phyloP scores from a whole-genome alignment of 2,888 invertebrate species.

The Ornithoptera alexandrae region DNA sequence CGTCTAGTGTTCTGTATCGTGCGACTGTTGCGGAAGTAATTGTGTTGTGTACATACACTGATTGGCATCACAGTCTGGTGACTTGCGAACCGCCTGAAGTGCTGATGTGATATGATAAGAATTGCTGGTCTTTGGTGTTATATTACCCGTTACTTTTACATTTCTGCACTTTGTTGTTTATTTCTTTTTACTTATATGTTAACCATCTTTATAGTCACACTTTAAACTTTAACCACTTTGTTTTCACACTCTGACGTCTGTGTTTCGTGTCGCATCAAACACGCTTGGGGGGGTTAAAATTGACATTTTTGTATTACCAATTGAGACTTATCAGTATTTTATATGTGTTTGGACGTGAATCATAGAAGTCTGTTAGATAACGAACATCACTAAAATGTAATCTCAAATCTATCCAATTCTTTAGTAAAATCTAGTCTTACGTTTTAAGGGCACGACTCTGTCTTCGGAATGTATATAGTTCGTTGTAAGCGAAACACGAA shows the following conservation, averaged over 20 bases:
- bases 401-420: conserved; percentile 65
- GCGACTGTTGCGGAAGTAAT: conserved; percentile 2
- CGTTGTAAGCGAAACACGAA: conserved; percentile 59
- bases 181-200: conserved; percentile 14
- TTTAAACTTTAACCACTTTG: conserved; percentile 9
- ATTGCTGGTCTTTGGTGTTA: conserved; percentile 26
- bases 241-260: conserved; percentile 13
- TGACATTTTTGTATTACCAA: conserved; percentile 16
- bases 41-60: conserved; percentile 13
- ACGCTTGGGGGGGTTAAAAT: conserved; percentile 2
- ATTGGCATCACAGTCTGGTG: background rate
- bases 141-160: conserved; percentile 12
- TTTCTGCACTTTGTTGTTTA: conserved; percentile 1
- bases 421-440: conserved; percentile 79
- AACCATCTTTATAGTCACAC: conserved; percentile 19
- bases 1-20: conserved; percentile 18
- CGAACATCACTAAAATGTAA: conserved; percentile 49
- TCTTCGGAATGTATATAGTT: conserved; percentile 72
- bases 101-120: conserved; percentile 23
- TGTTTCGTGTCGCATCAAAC: conserved; percentile 22
- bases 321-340: conserved; percentile 27
- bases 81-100: conserved; percentile 3
- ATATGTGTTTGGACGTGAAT: conserved; percentile 13
- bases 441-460: conserved; percentile 68
- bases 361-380: conserved; percentile 18